A percentile compares a stretch with the other conserved stretches of the same genome.
Conservation (phyloP, 2,113 vertebrate species). For the Sphaerodactylus townsendi region DNA sequence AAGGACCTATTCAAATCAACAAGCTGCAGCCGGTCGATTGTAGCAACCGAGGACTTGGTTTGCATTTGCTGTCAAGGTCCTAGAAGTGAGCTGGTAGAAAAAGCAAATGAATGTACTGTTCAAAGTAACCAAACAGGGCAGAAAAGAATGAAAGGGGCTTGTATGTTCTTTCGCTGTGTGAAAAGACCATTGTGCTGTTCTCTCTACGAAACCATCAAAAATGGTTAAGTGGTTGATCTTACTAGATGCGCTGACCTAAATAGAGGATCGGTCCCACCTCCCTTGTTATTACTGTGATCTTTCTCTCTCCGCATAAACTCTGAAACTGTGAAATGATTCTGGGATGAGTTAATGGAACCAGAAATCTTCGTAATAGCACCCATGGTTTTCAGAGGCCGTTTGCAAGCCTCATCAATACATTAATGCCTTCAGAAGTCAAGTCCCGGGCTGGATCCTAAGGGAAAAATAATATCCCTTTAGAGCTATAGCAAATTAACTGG, state of each 20-base stretch:
- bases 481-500: constrained; percentile 69
- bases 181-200: constrained; percentile 19
- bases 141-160: neutral
- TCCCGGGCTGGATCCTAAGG: constrained; percentile 19
- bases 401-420: constrained; percentile 35
- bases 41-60: neutral
- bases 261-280: constrained; percentile 42
- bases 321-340: constrained; percentile 20
- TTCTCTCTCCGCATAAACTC: constrained; percentile 36
- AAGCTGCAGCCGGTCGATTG: no score
- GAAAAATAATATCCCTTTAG: constrained; percentile 61
- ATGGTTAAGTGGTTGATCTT: constrained; percentile 43
- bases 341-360: constrained; percentile 10
- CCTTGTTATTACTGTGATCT: constrained; percentile 49
- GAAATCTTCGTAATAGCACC: constrained; percentile 33
- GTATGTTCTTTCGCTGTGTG: constrained; percentile 14
- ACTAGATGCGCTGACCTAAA: constrained; percentile 32
- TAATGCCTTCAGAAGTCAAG: constrained; percentile 14
- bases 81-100: neutral
- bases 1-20: neutral
- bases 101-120: neutral
- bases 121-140: constrained; percentile 16
- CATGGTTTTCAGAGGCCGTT: constrained; percentile 10
- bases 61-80: neutral
- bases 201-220: constrained; percentile 54